phyloP scores from a whole-genome alignment of 2,113 vertebrate genomes.

The Festucalex cinctus region DNA sequence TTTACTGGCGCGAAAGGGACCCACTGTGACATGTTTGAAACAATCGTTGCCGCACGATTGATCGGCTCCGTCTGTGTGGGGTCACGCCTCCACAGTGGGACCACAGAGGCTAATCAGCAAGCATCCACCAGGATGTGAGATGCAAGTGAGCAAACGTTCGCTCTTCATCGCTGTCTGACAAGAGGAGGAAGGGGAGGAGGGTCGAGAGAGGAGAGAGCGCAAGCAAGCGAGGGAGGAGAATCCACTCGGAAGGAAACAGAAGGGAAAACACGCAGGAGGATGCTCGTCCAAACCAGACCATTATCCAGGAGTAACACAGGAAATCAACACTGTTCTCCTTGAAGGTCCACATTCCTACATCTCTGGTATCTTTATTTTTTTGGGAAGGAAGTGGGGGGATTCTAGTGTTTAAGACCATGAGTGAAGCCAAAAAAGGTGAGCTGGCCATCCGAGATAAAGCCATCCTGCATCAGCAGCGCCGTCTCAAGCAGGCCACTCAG shows the following conservation, averaged over 20 bases:
- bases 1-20: neutral
- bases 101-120: neutral
- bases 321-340: neutral
- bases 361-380: slow-evolving; percentile 5
- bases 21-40: neutral
- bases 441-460: slow-evolving; percentile 82
- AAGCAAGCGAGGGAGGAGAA: slow-evolving; percentile 25
- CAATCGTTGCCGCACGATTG: neutral
- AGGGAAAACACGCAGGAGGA: slow-evolving; percentile 15
- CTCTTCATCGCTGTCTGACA: slow-evolving; percentile 38
- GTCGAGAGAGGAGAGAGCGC: slow-evolving; percentile 8
- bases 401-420: slow-evolving; percentile 42
- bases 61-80: neutral
- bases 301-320: neutral
- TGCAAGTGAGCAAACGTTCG: slow-evolving; percentile 48
- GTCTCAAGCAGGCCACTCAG: slow-evolving; percentile 90
- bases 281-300: neutral
- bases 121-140: neutral
- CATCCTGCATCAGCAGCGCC: slow-evolving; percentile 86
- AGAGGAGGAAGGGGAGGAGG: slow-evolving; percentile 32
- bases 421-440: slow-evolving; percentile 71
- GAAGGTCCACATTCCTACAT: slow-evolving; percentile 9
- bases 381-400: neutral
- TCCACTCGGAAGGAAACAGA: slow-evolving; percentile 2
- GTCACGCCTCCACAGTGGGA: slow-evolving; percentile 1